Evolutionary conservation across 1,140 invertebrate genomes (phyloP).

Genomic region (Dinoponera quadriceps): DNA sequence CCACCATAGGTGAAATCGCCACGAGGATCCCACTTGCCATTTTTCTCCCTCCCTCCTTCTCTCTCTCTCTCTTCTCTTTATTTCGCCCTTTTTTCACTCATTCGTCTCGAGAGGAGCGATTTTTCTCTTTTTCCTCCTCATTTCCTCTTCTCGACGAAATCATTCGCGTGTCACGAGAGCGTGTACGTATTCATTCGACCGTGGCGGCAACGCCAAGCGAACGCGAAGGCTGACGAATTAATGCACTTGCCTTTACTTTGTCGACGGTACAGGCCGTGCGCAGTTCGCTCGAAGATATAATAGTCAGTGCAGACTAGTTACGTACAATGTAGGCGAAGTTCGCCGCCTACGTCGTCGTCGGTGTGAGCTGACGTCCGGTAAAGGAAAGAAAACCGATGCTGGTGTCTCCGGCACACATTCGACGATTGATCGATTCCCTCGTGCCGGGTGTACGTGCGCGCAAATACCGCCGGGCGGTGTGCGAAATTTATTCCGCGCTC

Average conservation of each 20-base stretch:
- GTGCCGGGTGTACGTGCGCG: not conserved
- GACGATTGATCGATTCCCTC: conserved; percentile 34
- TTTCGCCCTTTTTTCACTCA: not conserved
- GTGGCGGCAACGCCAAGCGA: not conserved
- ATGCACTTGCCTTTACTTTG: not conserved
- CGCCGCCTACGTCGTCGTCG: not conserved
- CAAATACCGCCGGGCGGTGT: not conserved
- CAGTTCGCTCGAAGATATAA: conserved; percentile 2
- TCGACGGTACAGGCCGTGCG: not conserved
- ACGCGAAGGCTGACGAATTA: not conserved
- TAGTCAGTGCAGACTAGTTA: not conserved
- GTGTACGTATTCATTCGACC: not conserved
- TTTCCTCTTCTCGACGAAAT: not conserved
- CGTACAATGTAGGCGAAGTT: conserved; percentile 21
- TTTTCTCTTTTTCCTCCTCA: not conserved
- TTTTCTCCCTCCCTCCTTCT: not conserved
- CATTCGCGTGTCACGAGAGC: not conserved
- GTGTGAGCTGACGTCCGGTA: not conserved
- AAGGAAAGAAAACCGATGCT: conserved; percentile 2
- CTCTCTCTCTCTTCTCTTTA: not conserved
- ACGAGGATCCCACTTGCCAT: not conserved
- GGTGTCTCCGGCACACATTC: conserved; percentile 3
- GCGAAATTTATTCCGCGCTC: conserved; percentile 31
- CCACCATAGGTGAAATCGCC: not conserved
- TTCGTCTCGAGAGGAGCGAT: not conserved